Conservation (phyloP, 2,888 invertebrate genomes). For the Dynastes tityus region DNA sequence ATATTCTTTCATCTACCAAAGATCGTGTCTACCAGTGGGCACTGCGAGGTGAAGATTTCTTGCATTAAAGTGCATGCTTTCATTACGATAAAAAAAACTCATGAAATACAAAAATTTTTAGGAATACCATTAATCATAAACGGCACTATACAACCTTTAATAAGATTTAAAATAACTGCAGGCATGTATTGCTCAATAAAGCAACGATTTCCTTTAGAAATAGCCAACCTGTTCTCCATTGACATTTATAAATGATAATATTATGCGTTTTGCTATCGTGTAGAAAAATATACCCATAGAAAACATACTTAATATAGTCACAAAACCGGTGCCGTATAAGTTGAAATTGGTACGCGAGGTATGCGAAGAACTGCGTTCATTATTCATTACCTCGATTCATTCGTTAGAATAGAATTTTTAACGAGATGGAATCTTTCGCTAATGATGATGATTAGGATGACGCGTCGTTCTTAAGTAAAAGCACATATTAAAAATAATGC, state of each 20-base stretch:
- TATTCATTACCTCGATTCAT: conserved; percentile 6
- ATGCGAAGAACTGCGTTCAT: background rate
- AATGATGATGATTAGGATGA: too few relatives aligned
- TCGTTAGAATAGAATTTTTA: background rate
- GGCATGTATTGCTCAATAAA: conserved; percentile 3
- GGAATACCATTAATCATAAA: background rate
- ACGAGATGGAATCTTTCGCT: background rate
- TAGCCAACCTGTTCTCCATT: background rate
- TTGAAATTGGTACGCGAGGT: background rate
- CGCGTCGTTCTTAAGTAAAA: too few relatives aligned
- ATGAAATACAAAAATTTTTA: background rate
- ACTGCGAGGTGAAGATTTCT: too few relatives aligned
- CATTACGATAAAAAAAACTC: too few relatives aligned
- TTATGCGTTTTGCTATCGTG: conserved; percentile 5
- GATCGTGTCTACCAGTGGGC: too few relatives aligned
- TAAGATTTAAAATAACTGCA: background rate
- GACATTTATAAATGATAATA: conserved; percentile 18
- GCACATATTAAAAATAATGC: too few relatives aligned
- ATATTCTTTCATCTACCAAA: too few relatives aligned
- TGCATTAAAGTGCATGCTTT: too few relatives aligned
- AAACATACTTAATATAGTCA: conserved; percentile 12
- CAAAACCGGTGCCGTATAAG: conserved; percentile 9
- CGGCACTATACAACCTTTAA: background rate
- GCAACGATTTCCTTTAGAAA: background rate
- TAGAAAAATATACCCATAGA: background rate